These are phyloP conservation scores for Progne subis DNA, from an alignment of 2,113 vertebrate genomes.

Conservation along the genomic window DNA sequence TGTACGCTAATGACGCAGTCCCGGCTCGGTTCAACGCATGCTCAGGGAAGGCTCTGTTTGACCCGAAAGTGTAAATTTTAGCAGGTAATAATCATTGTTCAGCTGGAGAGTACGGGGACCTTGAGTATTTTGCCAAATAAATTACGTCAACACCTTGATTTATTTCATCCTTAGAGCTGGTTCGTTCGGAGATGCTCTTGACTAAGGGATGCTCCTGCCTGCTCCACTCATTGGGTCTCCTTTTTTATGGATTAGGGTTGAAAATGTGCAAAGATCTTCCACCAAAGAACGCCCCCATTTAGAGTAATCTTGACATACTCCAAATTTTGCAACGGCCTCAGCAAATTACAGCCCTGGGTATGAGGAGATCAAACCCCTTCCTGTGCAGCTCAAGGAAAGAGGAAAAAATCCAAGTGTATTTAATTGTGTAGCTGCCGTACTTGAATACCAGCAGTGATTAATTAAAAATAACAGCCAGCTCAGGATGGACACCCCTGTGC, in stretches of 20 bases:
- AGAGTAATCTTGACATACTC: neutral
- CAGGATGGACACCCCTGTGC: neutral
- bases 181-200: neutral
- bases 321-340: neutral
- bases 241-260: neutral
- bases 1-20: fast-evolving
- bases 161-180: neutral
- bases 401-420: fast-evolving
- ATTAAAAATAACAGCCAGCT: neutral
- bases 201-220: neutral
- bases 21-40: fast-evolving
- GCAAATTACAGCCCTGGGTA: fast-evolving
- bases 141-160: neutral
- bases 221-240: neutral
- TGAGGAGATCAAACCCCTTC: fast-evolving
- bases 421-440: fast-evolving
- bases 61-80: fast-evolving
- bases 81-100: fast-evolving
- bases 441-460: neutral
- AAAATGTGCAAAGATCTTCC: neutral
- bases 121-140: too few relatives aligned
- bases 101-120: fast-evolving
- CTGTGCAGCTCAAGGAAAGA: too few relatives aligned
- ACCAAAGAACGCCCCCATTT: neutral
- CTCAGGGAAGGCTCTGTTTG: neutral